phyloP scores from a whole-genome alignment of 2,888 invertebrate genomes.

The Dicyrtoma fusca region DNA sequence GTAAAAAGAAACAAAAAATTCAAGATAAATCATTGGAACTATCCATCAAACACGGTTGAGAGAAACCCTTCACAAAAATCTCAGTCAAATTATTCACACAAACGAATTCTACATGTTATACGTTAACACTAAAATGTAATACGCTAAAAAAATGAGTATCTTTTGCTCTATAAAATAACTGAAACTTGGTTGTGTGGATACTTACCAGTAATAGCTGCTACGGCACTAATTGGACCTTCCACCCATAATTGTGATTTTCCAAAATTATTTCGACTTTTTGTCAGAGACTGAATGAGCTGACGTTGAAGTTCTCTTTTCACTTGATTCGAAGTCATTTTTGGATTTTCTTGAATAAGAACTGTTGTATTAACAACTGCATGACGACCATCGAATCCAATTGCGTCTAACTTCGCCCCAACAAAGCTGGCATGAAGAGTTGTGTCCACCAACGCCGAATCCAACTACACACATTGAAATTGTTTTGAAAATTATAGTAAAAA shows the following conservation, averaged over 20 bases:
- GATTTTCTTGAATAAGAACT: constrained; percentile 75
- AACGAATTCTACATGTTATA: too few relatives aligned
- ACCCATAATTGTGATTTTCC: constrained; percentile 85
- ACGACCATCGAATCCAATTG: constrained; percentile 63
- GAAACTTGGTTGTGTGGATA: too few relatives aligned
- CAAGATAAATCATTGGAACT: too few relatives aligned
- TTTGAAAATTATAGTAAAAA: too few relatives aligned
- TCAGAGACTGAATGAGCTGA: constrained; percentile 80
- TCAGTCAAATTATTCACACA: not conserved
- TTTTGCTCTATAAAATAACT: too few relatives aligned
- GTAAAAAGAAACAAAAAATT: not conserved
- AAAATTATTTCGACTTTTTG: constrained; percentile 81
- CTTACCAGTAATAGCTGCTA: constrained; percentile 50
- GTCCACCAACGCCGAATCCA: constrained; percentile 90
- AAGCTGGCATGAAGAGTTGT: constrained; percentile 87
- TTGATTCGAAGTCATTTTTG: constrained; percentile 70
- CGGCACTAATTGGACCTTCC: constrained; percentile 63
- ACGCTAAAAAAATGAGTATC: too few relatives aligned
- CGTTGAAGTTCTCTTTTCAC: constrained; percentile 78
- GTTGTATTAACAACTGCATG: constrained; percentile 82
- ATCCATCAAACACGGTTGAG: too few relatives aligned
- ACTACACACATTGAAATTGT: constrained; percentile 64
- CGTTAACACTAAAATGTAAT: too few relatives aligned
- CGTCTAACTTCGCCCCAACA: constrained; percentile 75
- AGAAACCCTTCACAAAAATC: not conserved